Evolutionary conservation across 2,888 invertebrate species (phyloP), one percentile per base, ranked within the genome.

Genomic region (Macrosiphum euphorbiae): DNA sequence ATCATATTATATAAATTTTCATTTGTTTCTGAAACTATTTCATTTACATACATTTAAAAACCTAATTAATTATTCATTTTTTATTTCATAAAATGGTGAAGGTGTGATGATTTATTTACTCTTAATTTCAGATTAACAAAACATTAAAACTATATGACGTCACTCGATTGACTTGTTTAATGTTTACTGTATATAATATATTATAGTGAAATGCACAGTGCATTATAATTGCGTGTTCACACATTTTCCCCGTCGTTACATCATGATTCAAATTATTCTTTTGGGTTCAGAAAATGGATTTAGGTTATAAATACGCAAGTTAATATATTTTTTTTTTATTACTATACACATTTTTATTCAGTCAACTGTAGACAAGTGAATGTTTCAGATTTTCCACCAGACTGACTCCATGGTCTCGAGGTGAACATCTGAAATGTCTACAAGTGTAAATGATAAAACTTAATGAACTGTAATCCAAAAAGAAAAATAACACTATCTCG

Each of bases 311-410:
- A 91, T 85, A 55, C 44, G 20, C 16, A 10, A 55, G 84, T 26
- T 47, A 90, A 90, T 44, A 55, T 90, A 13, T 55, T 26, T 58
- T 67, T 67, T 61, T 47, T 55, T n/a, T 84, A 85, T 28, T 55
- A 44, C 84, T 55, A 16, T 55, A 85, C 20, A 85, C 28, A 58
- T 91, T 91, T 91, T 85, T 91, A 91, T 85, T 91, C 91, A 91
- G 41, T 85, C 44, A 28, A 91, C 91, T 44, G 91, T 44, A 24
- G 91, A 91, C 55, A n/a, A 91, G 85, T 85, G 85, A 85, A 85
- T 91, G 85, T 91, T 91, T 91, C n/a, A 85, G 44, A 85, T 91
- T 91, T 91, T 91, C 91, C 85, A n/a, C 5, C 11, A 85, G 85
- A 91, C 58, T 41, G 58, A 47, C 20, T 44, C 24, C 24, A 24